These are phyloP conservation scores for Ia io DNA, from an alignment of 2,113 vertebrate species.

Conservation along the genomic window DNA sequence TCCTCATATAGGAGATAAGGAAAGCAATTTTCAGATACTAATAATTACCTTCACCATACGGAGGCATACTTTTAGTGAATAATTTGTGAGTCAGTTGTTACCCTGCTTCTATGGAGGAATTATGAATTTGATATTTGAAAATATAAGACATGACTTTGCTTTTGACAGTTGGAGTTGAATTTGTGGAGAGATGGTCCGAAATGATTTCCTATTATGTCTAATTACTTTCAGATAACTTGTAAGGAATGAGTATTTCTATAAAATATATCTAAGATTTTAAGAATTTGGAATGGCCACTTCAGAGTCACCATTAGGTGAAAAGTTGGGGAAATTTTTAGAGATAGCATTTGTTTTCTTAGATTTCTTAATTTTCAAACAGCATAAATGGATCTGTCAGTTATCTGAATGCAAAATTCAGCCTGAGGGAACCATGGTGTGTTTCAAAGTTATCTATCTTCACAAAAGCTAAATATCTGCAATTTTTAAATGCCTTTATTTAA, in stretches of 20 bases:
- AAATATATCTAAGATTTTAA: not conserved
- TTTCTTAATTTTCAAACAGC: not conserved
- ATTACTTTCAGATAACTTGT: not conserved
- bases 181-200: not conserved
- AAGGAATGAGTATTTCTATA: not conserved
- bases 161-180: not conserved
- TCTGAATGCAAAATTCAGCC: conserved; percentile 20
- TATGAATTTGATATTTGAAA: not conserved
- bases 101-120: not conserved
- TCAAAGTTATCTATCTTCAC: conserved; percentile 56
- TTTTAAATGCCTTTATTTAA: conserved; percentile 41
- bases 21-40: not conserved
- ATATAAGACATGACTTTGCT: not conserved
- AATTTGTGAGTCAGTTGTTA: not conserved
- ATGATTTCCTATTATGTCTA: not conserved
- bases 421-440: conserved; percentile 13
- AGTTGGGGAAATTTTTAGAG: not conserved
- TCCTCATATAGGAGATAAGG: not conserved
- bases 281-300: not conserved
- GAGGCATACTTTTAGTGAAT: not conserved
- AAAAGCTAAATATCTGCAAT: conserved; percentile 54
- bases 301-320: not conserved
- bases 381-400: not conserved
- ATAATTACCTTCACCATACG: not conserved
- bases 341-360: not conserved